phyloP scores from a whole-genome alignment of 2,888 invertebrate genomes.

The Sesia apiformis region DNA sequence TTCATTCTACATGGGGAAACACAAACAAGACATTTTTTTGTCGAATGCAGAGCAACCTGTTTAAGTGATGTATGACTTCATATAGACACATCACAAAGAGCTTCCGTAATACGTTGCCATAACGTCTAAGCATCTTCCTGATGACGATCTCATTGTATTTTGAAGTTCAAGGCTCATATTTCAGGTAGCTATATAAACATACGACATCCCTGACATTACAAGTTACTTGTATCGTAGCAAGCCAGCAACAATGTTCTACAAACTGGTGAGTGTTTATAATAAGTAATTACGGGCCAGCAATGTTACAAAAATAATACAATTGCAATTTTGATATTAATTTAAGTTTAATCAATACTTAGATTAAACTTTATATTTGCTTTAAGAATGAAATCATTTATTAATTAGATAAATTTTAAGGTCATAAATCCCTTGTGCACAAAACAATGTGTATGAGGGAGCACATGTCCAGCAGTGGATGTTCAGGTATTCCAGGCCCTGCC shows the following conservation, averaged over 20 bases:
- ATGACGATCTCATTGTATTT: slow-evolving; percentile 3
- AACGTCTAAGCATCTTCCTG: background rate
- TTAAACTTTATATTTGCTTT: too few relatives aligned
- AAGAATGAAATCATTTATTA: too few relatives aligned
- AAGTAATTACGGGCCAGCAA: too few relatives aligned
- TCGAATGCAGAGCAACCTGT: slow-evolving; percentile 5
- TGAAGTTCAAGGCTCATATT: slow-evolving; percentile 28
- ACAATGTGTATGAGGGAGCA: too few relatives aligned
- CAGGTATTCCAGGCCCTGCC: too few relatives aligned
- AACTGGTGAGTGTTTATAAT: slow-evolving; percentile 18
- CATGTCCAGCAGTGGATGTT: too few relatives aligned
- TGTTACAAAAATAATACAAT: too few relatives aligned
- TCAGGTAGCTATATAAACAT: slow-evolving; percentile 10
- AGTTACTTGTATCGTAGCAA: slow-evolving; percentile 7
- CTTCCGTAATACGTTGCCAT: slow-evolving; percentile 15
- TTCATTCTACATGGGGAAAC: background rate
- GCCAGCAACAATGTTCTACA: slow-evolving; percentile 17
- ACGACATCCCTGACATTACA: background rate
- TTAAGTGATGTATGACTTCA: slow-evolving; percentile 11
- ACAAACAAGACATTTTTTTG: slow-evolving; percentile 3
- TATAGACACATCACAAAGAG: slow-evolving; percentile 10
- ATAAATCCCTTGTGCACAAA: too few relatives aligned
- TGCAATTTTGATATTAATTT: background rate
- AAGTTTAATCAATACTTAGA: too few relatives aligned
- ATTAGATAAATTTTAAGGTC: too few relatives aligned